Base-by-base conservation (phyloP, 2,797 vertebrate genomes). In the Sciurus carolinensis region DNA sequence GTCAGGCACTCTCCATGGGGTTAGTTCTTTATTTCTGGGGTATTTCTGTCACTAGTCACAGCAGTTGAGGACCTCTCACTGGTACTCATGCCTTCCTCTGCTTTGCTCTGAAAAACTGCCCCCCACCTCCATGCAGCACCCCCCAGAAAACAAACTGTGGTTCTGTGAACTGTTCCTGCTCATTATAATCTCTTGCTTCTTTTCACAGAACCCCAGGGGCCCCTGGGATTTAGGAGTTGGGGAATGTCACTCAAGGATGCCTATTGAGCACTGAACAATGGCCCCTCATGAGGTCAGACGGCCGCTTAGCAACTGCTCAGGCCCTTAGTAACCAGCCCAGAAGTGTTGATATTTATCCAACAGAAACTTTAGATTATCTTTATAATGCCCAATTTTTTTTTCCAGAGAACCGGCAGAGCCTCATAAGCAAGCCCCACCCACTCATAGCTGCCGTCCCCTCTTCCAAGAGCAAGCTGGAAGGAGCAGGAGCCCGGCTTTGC, bases 291-390 rank as follows among this genome's bases (percentile, higher is more conserved):
- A 97, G 97, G 97, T 97, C 95, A 95, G 39, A 20, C 20, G 2
- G 92, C 96, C 20, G 3, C 97, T 95, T 98, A 97, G 97, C 97
- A 98, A 97, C 96, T 9, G 3, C 94, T 95, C 71, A 94, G 96
- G 92, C 95, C 95, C 97, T 96, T 97, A 94, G 95, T 91, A 96
- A 97, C 96, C 13, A 2, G 92, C 88, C 80, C 92, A 92, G 87
- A 91, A 94, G 94, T 82, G 87, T 93, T 94, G 94, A 66, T 96
- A 88, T 95, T 97, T 96, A 96, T 89, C 94, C 96, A 95, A 69
- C 13, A 93, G 94, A 96, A 97, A 96, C 92, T 96, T 96, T 82
- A 75, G 64, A 57, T 81, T 96, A 44, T 79, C 44, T 88, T 4
- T n/a, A 83, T 77, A 94, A 79, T 77, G 36, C 90, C 92, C 66